A percentile compares a stretch with the other conserved stretches of the same genome.
Conservation (phyloP, 2,797 vertebrate species). For the Platalea minor region DNA sequence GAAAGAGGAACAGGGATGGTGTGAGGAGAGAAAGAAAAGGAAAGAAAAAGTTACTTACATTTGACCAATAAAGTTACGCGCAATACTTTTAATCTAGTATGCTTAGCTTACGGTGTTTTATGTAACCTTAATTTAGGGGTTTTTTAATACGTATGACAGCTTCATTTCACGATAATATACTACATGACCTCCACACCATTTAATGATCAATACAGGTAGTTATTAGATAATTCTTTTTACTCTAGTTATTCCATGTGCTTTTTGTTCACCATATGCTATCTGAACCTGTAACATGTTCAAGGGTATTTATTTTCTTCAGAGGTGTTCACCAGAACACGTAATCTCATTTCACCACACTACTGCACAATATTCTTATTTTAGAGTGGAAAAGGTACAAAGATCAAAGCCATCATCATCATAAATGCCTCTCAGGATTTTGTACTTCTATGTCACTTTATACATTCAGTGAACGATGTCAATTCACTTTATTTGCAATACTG, state of each 20-base stretch:
- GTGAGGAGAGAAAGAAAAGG: background rate
- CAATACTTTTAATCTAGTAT: background rate
- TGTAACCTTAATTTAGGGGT: background rate
- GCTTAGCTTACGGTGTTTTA: background rate
- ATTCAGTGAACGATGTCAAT: background rate
- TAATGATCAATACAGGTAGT: background rate
- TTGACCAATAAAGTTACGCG: slow-evolving; percentile 60
- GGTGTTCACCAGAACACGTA: background rate
- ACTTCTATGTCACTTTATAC: background rate
- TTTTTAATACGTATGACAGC: background rate
- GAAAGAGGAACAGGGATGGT: background rate
- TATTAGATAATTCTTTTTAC: background rate
- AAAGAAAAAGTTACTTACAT: slow-evolving; percentile 76
- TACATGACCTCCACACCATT: background rate
- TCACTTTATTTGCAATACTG: background rate
- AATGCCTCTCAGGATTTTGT: background rate
- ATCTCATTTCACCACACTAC: background rate
- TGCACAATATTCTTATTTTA: background rate
- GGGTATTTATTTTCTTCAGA: background rate
- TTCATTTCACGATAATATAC: background rate
- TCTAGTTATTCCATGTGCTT: background rate
- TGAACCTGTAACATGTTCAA: background rate
- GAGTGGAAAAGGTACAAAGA: background rate
- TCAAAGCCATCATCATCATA: background rate
- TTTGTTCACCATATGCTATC: background rate